Percentiles rank a stretch among this genome's conserved stretches.
Conservation (phyloP, 1,140 invertebrate genomes). For the Xylocopa sonorina region DNA sequence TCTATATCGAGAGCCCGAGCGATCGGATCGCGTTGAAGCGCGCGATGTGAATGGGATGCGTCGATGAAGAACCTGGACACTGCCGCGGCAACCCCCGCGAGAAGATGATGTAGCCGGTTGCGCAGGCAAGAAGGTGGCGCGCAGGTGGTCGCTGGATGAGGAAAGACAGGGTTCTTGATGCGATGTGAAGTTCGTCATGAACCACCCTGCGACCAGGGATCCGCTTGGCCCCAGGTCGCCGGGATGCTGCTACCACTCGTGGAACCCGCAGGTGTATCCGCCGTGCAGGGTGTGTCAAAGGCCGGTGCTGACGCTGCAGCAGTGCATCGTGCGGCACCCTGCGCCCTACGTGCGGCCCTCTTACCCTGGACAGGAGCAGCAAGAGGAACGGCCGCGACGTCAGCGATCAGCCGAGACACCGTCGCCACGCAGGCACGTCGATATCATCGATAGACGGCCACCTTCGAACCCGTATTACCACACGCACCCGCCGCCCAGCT, state of each 20-base stretch:
- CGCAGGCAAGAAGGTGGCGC: neutral
- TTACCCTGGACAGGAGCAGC: constrained; percentile 49
- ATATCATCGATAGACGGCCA: constrained; percentile 61
- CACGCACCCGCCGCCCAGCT: constrained; percentile 73
- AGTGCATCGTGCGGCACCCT: constrained; percentile 62
- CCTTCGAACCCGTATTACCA: constrained; percentile 73
- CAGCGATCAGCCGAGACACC: constrained; percentile 60
- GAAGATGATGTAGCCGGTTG: neutral
- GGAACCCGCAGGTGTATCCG: constrained; percentile 76
- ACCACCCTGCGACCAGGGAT: constrained; percentile 80
- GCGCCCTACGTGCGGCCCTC: constrained; percentile 50
- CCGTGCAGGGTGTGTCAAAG: constrained; percentile 76
- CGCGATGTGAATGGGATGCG: neutral
- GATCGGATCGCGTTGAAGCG: neutral
- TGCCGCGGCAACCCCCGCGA: neutral
- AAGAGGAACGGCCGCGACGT: constrained; percentile 44
- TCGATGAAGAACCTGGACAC: neutral
- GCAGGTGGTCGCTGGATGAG: constrained; percentile 27
- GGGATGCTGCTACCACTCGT: constrained; percentile 80
- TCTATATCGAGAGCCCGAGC: neutral
- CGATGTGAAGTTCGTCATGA: constrained; percentile 81
- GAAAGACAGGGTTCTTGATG: constrained; percentile 58
- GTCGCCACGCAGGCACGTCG: constrained; percentile 56
- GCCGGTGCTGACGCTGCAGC: constrained; percentile 74
- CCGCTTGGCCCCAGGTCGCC: constrained; percentile 80